Evolutionary conservation across 2,113 vertebrate species (phyloP).

Genomic region (Ictidomys tridecemlineatus): DNA sequence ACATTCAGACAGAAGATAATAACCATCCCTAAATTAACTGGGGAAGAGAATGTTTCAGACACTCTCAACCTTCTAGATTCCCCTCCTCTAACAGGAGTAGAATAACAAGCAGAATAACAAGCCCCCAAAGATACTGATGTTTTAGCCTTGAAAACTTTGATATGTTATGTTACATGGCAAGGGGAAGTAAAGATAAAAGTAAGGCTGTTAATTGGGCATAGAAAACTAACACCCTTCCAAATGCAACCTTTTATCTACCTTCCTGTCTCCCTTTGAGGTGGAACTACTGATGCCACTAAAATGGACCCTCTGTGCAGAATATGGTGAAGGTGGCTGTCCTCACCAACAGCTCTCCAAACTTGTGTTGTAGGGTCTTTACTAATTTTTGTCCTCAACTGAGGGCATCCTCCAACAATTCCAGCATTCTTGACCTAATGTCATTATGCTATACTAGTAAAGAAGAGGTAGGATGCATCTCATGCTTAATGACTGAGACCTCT

Average conservation of each 20-base stretch:
- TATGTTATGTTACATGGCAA: not conserved
- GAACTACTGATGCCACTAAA: not conserved
- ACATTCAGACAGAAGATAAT: not conserved
- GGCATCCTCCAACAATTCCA: not conserved
- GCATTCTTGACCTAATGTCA: not conserved
- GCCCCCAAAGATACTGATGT: too few relatives aligned
- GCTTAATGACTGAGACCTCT: not conserved
- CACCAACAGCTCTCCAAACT: not conserved
- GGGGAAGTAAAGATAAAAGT: not conserved
- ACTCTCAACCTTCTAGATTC: not conserved
- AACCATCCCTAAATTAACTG: not conserved
- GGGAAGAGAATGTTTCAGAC: not conserved
- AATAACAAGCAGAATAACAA: not conserved
- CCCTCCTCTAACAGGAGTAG: not conserved
- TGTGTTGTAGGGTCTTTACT: not conserved
- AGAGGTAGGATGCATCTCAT: not conserved
- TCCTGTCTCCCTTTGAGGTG: not conserved
- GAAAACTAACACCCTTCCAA: not conserved
- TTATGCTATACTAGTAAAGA: not conserved
- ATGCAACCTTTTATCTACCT: not conserved
- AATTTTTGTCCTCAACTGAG: not conserved
- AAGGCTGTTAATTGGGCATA: not conserved
- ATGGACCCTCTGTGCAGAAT: not conserved
- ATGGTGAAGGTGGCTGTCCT: not conserved
- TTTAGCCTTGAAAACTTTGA: not conserved